Evolutionary conservation across 2,113 vertebrate genomes (phyloP).

Genomic region (Labrus mixtus): DNA sequence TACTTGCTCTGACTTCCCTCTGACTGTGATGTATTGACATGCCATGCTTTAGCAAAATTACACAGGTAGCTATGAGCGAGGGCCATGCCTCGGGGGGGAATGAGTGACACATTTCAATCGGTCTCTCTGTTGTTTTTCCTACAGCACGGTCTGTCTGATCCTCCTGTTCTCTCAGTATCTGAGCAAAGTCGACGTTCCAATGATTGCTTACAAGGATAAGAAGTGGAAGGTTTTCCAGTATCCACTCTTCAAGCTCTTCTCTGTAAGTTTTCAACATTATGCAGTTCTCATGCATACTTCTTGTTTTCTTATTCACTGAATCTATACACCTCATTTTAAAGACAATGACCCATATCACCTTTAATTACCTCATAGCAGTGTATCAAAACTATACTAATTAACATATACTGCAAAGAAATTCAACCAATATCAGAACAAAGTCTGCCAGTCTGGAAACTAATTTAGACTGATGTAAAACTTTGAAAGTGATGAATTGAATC

Average conservation of each 20-base stretch:
- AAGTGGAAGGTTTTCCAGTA: conserved; percentile 85
- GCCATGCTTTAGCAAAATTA: background rate
- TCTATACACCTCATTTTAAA: background rate
- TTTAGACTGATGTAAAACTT: too few species aligned
- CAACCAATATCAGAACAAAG: background rate
- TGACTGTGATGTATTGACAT: background rate
- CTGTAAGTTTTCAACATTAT: conserved; percentile 73
- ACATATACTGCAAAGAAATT: background rate
- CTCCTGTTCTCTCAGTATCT: conserved; percentile 86
- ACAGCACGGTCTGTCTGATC: conserved; percentile 84
- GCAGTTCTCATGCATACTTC: background rate
- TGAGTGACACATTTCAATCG: conserved; percentile 3
- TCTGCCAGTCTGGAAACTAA: background rate
- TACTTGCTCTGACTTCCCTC: background rate
- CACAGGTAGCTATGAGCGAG: background rate
- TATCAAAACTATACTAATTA: too few species aligned
- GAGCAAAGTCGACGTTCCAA: conserved; percentile 81
- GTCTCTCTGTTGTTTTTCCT: conserved; percentile 35
- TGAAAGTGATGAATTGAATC: too few species aligned
- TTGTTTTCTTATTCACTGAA: background rate
- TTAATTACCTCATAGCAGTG: background rate
- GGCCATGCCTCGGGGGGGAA: background rate
- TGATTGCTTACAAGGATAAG: conserved; percentile 83
- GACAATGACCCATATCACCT: background rate
- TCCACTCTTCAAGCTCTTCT: conserved; percentile 86